Conservation (phyloP, 2,797 vertebrate species). For the Sebastes minor region DNA sequence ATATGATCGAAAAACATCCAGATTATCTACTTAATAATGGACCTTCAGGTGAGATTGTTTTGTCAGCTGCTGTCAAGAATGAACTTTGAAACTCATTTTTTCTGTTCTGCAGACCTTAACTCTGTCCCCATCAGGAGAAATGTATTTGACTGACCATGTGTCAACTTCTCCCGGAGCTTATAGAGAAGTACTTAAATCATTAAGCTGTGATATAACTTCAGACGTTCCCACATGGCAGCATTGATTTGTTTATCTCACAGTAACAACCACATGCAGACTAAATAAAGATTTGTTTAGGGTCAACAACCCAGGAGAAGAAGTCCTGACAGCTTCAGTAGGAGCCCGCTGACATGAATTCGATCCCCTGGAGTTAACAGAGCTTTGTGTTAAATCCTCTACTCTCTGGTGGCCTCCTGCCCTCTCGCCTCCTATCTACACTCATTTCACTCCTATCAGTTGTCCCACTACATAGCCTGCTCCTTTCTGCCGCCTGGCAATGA, state of each 20-base stretch:
- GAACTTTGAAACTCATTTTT: not conserved
- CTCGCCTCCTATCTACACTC: not conserved
- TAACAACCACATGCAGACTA: not conserved
- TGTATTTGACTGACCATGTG: not conserved
- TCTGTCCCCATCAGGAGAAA: not conserved
- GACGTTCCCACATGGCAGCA: not conserved
- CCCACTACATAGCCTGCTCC: not conserved
- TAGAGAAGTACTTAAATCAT: too few relatives aligned
- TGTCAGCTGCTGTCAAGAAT: not conserved
- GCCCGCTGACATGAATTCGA: not conserved
- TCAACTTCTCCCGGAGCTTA: not conserved
- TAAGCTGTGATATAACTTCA: not conserved
- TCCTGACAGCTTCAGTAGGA: not conserved
- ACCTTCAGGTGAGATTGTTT: too few relatives aligned
- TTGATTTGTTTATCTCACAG: not conserved
- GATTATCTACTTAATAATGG: too few relatives aligned
- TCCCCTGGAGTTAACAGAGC: not conserved
- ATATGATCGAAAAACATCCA: too few relatives aligned
- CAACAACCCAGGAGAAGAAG: not conserved
- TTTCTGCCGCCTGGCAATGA: conserved; percentile 11
- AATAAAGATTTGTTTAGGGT: not conserved
- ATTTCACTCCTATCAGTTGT: not conserved
- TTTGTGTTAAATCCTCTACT: conserved; percentile 3
- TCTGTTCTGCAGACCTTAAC: not conserved
- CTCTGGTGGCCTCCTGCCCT: not conserved